Evolutionary conservation across 2,888 invertebrate genomes (phyloP), one percentile per base, ranked within the genome.

Genomic region (Perithous albicinctus): DNA sequence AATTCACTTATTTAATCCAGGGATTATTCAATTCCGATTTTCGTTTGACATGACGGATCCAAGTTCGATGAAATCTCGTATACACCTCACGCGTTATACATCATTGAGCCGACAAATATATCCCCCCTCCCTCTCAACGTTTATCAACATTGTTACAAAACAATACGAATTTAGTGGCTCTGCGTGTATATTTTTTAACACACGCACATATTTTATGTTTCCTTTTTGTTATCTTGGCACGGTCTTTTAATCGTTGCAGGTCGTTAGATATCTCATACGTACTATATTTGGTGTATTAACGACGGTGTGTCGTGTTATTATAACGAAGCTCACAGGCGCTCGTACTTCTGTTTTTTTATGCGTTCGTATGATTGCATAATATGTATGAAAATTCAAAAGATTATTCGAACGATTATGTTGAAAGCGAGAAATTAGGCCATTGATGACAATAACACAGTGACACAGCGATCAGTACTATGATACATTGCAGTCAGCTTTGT

Each of bases 61-160:
- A 73, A 73, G 35, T 74, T 72, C 74, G 64, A 74, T 74, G 20
- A 63, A 67, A 48, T 67, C 56, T 67, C 59, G 63, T 72, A 46
- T 72, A 72, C 59, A 70, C 35, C 38, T 56, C 35, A 59, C n/a
- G 29, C 56, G 18, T 10, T 41, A 20, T 41, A 38, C 20, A 38
- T 41, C 63, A 63, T 35, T 41, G 63, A 63, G 63, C 38, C 63
- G n/a, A 38, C 35, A 63, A 41, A 63, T 41, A 63, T 38, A 15
- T 5, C 15, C 59, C 8, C 23, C n/a, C n/a, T n/a, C n/a, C n/a
- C n/a, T n/a, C n/a, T n/a, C n/a, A n/a, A 38, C 12, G 10, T 63
- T 1, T 51, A n/a, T 29, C 1, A 77, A 77, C 10, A 51, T 29
- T 48, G 2, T 20, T 48, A 61, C 26, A 23, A 23, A 66, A 35